phyloP scores from a whole-genome alignment of 2,797 vertebrate species.

The Crax fasciolata region DNA sequence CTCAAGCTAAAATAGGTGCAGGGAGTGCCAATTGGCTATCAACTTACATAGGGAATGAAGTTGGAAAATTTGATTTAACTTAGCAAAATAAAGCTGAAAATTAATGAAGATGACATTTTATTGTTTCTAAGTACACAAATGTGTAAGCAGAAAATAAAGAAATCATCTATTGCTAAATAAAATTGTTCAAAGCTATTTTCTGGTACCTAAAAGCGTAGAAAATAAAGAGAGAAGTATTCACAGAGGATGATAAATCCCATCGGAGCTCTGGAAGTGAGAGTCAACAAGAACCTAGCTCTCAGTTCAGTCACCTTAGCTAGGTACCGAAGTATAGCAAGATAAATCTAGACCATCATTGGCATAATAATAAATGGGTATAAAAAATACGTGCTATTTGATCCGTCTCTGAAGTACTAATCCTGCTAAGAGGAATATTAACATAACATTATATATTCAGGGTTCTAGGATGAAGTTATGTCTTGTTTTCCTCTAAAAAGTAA shows the following conservation, averaged over 20 bases:
- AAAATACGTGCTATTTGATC: not conserved
- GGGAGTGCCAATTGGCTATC: not conserved
- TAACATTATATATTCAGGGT: not conserved
- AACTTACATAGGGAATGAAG: not conserved
- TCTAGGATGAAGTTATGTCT: not conserved
- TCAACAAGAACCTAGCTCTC: not conserved
- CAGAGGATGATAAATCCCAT: not conserved
- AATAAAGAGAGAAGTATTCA: not conserved
- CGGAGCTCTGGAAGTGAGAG: not conserved
- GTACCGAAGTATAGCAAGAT: not conserved
- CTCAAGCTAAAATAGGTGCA: not conserved
- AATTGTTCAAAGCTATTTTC: not conserved
- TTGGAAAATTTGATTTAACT: not conserved
- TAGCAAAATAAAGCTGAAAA: not conserved
- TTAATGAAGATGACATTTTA: not conserved
- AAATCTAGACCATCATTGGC: not conserved
- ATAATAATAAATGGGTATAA: not conserved
- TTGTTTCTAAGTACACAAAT: not conserved
- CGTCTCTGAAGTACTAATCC: not conserved
- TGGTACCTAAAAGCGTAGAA: not conserved
- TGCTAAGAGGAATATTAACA: not conserved
- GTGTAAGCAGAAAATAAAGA: not conserved
- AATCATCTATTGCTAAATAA: not conserved
- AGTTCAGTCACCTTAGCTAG: not conserved
- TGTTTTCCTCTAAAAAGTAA: not conserved